These are phyloP conservation scores for Grus americana DNA, from an alignment of 2,113 vertebrate species.

Conservation along the genomic window DNA sequence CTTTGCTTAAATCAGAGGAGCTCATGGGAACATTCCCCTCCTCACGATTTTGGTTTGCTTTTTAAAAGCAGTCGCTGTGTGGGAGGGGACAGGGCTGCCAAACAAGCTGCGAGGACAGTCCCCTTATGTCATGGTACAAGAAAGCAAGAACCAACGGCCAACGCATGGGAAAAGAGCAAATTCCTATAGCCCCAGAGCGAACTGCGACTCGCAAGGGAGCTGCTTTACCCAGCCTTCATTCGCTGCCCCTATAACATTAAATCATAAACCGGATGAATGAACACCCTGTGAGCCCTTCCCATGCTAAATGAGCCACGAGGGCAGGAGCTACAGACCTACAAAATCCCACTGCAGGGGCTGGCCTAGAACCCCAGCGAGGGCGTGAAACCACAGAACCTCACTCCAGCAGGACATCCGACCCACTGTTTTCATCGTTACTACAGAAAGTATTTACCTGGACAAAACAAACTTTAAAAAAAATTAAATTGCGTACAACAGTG, in stretches of 20 bases:
- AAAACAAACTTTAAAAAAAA: not conserved
- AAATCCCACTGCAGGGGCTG: not conserved
- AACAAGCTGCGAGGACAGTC: not conserved
- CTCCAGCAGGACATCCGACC: not conserved
- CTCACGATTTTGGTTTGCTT: not conserved
- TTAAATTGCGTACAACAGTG: too few species aligned
- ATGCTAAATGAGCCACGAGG: rapidly evolving
- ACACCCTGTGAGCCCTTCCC: not conserved
- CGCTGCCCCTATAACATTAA: not conserved
- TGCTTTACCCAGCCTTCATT: not conserved
- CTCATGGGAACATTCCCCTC: not conserved
- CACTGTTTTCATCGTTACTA: not conserved
- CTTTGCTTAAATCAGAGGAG: not conserved
- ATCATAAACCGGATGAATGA: not conserved
- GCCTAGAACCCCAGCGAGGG: not conserved
- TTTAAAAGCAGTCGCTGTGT: not conserved
- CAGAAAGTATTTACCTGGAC: not conserved
- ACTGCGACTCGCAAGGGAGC: not conserved
- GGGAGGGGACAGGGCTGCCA: slow-evolving; percentile 9
- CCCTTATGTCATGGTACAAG: not conserved
- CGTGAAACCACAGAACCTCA: not conserved
- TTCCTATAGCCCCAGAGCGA: not conserved
- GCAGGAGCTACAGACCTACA: not conserved
- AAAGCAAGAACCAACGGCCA: not conserved
- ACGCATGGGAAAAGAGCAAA: not conserved